Evolutionary conservation across 92 coral and sea anemone species (phyloP).

Genomic region (Epizoanthus scotinus): DNA sequence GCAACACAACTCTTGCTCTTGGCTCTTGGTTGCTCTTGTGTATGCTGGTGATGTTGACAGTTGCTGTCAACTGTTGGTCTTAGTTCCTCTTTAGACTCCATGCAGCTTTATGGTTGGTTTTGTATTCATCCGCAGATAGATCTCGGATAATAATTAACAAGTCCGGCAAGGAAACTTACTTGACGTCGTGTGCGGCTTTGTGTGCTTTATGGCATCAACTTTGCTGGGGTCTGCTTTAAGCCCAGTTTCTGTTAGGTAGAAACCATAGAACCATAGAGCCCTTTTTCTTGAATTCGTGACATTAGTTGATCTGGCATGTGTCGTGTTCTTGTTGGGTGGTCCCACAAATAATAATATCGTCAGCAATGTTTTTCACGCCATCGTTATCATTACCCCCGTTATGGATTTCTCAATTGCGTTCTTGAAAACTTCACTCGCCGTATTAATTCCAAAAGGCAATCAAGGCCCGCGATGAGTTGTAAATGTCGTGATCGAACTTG

Average conservation of each 20-base stretch:
- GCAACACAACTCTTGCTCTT: no score
- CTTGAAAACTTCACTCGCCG: constrained; percentile 36
- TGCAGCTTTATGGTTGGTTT: no score
- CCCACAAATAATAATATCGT: constrained; percentile 38
- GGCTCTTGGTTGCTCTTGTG: no score
- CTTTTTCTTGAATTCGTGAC: constrained; percentile 21
- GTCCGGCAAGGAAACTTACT: constrained; percentile 1
- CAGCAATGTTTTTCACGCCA: constrained; percentile 27
- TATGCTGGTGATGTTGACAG: no score
- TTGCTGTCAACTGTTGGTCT: no score
- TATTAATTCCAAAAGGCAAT: constrained; percentile 29
- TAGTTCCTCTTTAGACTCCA: no score
- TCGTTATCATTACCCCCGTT: constrained; percentile 13
- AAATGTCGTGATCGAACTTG: constrained; percentile 30
- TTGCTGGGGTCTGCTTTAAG: constrained; percentile 33
- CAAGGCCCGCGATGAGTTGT: constrained; percentile 23
- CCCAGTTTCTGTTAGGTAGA: background rate
- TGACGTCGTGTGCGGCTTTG: no score
- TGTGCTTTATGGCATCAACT: background rate
- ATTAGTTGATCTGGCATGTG: constrained; percentile 15
- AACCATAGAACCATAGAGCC: constrained; percentile 43
- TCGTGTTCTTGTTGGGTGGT: constrained; percentile 23
- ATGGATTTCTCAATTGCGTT: constrained; percentile 31
- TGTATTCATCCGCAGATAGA: no score
- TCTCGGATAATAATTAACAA: no score